Percentiles rank a stretch among this genome's conserved stretches.
Evolutionary conservation across 2,113 vertebrate species (phyloP).

Genomic region (Aspiorhynchus laticeps): DNA sequence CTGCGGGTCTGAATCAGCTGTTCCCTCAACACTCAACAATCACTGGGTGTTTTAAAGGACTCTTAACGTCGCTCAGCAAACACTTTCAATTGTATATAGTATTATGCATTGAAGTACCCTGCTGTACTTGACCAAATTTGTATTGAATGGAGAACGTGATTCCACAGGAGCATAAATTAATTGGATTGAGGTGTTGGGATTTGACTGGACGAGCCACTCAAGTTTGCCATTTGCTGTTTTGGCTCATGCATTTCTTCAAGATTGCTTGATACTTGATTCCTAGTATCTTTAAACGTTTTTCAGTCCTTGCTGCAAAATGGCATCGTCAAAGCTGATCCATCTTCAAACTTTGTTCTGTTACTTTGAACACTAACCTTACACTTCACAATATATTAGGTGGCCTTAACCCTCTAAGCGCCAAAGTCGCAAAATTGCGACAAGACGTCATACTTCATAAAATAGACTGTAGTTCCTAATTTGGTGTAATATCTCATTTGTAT

Average conservation of each 20-base stretch:
- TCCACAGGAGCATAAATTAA: background rate
- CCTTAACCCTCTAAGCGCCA: no score
- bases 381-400: background rate
- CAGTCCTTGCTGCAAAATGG: background rate
- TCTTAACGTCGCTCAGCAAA: background rate
- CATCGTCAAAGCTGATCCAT: background rate
- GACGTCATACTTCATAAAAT: no score
- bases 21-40: background rate
- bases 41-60: background rate
- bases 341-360: background rate
- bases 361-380: background rate
- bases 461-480: no score
- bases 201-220: background rate
- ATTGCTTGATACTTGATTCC: background rate
- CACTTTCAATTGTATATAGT: background rate
- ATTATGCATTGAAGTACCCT: background rate
- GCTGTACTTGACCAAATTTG: background rate
- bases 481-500: no score
- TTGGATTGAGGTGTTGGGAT: background rate
- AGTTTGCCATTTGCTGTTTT: background rate
- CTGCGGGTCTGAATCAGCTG: constrained; percentile 27
- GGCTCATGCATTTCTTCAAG: background rate
- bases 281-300: background rate
- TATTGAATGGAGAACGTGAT: background rate
- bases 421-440: no score